A percentile compares a stretch with the other conserved stretches of the same genome.
phyloP scores from a whole-genome alignment of 2,113 vertebrate genomes.

The Macroglossus sobrinus region DNA sequence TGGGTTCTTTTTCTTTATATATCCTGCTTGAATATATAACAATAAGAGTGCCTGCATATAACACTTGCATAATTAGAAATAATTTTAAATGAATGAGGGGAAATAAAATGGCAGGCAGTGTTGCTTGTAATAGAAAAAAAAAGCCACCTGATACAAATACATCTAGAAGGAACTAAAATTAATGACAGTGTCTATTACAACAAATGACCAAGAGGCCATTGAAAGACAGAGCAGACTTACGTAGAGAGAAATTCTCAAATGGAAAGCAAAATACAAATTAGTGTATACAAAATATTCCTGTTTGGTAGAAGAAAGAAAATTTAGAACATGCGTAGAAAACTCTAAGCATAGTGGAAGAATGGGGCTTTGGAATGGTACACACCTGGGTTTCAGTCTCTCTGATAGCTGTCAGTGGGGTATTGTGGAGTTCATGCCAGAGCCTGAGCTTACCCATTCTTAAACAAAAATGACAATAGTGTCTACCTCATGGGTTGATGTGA shows the following conservation, averaged over 20 bases:
- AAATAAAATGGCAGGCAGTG: background rate
- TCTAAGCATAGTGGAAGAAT: accelerated
- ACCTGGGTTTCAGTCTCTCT: no score
- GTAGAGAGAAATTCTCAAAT: background rate
- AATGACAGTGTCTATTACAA: background rate
- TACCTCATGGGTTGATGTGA: background rate
- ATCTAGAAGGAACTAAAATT: background rate
- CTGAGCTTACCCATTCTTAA: background rate
- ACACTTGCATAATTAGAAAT: background rate
- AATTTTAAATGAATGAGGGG: background rate
- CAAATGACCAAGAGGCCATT: background rate
- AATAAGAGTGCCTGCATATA: no score
- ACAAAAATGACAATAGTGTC: no score
- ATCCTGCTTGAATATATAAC: background rate
- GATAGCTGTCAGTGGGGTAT: no score
- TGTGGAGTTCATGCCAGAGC: accelerated
- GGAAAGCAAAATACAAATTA: background rate
- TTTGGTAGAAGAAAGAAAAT: background rate
- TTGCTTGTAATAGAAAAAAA: background rate
- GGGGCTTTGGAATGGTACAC: background rate
- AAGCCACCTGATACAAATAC: background rate
- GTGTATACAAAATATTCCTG: background rate
- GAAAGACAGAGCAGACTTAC: background rate
- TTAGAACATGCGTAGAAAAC: background rate
- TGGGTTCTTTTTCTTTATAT: background rate